Percentiles rank a stretch among this genome's conserved stretches.
Conservation (phyloP, 2,797 vertebrate species). For the Labeo calbasu region DNA sequence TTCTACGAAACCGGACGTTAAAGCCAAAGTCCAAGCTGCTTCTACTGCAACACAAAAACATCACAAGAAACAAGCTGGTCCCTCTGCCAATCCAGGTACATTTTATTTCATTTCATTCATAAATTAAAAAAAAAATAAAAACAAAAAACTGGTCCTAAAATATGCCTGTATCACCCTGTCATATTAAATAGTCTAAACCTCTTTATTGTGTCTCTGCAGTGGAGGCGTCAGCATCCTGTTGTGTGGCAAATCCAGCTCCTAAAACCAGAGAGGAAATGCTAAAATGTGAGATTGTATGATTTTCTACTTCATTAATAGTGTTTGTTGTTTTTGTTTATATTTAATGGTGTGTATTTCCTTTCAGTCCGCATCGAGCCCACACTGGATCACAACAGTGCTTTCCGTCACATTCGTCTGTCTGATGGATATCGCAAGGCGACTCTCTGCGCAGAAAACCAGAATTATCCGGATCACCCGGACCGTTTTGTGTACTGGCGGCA, state of each 20-base stretch:
- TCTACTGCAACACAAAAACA: not conserved
- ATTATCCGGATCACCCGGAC: slow-evolving; percentile 72
- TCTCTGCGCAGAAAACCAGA: slow-evolving; percentile 71
- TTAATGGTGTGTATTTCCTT: slow-evolving; percentile 10
- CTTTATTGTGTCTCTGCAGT: slow-evolving; percentile 49
- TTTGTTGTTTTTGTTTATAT: not conserved
- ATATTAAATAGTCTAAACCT: not conserved
- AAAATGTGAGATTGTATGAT: slow-evolving; percentile 75
- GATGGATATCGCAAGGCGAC: slow-evolving; percentile 71
- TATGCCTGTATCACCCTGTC: not conserved
- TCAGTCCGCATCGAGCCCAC: slow-evolving; percentile 76
- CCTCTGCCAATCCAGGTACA: slow-evolving; percentile 28
- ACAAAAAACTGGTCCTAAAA: not conserved
- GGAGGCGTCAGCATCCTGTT: slow-evolving; percentile 37
- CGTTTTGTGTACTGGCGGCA: slow-evolving; percentile 82
- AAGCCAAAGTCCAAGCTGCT: slow-evolving; percentile 19
- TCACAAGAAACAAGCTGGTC: not conserved
- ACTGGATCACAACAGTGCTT: slow-evolving; percentile 74
- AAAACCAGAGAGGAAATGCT: slow-evolving; percentile 76
- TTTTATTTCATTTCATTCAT: too few relatives aligned
- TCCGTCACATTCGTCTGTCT: slow-evolving; percentile 74
- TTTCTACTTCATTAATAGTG: not conserved
- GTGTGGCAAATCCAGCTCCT: slow-evolving; percentile 65
- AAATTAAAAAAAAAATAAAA: too few relatives aligned
- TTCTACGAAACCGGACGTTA: not conserved